phyloP scores from a whole-genome alignment of 2,888 invertebrate genomes.

The Ormyrus nitidulus region DNA sequence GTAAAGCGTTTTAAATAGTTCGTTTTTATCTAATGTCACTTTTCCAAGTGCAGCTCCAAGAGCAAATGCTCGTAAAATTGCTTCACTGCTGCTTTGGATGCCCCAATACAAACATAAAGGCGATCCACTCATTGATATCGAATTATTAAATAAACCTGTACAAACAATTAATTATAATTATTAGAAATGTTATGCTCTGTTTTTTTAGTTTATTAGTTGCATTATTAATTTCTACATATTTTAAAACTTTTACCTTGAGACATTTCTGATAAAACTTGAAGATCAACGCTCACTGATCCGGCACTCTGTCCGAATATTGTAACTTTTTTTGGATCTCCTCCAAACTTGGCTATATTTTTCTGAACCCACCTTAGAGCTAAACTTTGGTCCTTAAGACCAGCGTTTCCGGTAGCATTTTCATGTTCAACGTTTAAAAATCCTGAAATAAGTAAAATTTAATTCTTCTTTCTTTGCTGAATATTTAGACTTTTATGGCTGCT shows the following conservation, averaged over 20 bases:
- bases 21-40: constrained; percentile 51
- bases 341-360: constrained; percentile 27
- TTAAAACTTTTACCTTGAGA: constrained; percentile 24
- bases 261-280: constrained; percentile 30
- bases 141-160: constrained; percentile 56
- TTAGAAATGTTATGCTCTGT: too few relatives aligned
- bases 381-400: constrained; percentile 75
- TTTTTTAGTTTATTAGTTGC: too few relatives aligned
- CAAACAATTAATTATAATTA: neutral
- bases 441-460: constrained; percentile 20
- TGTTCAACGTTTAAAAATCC: constrained; percentile 57
- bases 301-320: constrained; percentile 28
- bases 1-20: constrained; percentile 57
- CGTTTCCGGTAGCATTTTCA: constrained; percentile 58
- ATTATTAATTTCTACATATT: too few relatives aligned
- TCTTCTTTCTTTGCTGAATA: neutral
- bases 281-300: constrained; percentile 17
- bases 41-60: constrained; percentile 47
- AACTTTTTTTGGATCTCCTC: constrained; percentile 22
- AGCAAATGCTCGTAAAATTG: constrained; percentile 47
- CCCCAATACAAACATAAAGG: constrained; percentile 59
- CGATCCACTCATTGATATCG: constrained; percentile 61
- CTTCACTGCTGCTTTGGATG: constrained; percentile 51
- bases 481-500: neutral
- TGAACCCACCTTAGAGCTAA: constrained; percentile 57